Base-by-base conservation (phyloP, 2,888 invertebrate species). In the Agonum fuliginosum region DNA sequence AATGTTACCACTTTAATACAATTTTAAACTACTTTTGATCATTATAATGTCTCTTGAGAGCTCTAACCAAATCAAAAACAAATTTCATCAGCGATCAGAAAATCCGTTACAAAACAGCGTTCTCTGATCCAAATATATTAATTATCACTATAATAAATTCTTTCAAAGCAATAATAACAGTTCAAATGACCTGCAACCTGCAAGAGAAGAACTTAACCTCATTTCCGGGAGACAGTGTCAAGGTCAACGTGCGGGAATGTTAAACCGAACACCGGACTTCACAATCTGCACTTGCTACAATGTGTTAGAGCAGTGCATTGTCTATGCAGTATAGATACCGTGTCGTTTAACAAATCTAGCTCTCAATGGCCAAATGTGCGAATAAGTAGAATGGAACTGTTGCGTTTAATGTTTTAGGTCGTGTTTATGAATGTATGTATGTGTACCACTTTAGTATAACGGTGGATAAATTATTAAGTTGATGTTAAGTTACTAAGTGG, bases 361-460 rank as follows among this genome's bases (percentile, higher is more conserved):
- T 34, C 5, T n/a, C 6, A 10, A 46, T 70, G 20, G 46, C 70
- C 54, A 8, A 62, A 62, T 62, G 27, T 62, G 30, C 30, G 30
- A 62, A 62, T 62, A 27, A 62, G 27, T 62, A 62, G 51, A 71
- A 43, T 70, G 70, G 48, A 48, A 34, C 46, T 24, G 71, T 27
- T 48, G 34, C 51, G 51, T 71, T 48, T 51, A 30, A 14, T 14
- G 58, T 62, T 62, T 62, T 62, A 71, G 71, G 72, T 72, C 72
- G 58, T 22, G 14, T 54, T 41, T 54, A 72, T 72, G 58, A 30
- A 70, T 43, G 70, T 48, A 70, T 48, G 51, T 58, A 58, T 54
- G 34, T 58, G 72, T 72, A 72, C 51, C 72, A 72, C 72, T 72
- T 72, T 37, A 58, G 19, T 12, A 54, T 72, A 72, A 72, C 72